Evolutionary conservation across 2,888 invertebrate species (phyloP).

Genomic region (Antheraea assamensis): DNA sequence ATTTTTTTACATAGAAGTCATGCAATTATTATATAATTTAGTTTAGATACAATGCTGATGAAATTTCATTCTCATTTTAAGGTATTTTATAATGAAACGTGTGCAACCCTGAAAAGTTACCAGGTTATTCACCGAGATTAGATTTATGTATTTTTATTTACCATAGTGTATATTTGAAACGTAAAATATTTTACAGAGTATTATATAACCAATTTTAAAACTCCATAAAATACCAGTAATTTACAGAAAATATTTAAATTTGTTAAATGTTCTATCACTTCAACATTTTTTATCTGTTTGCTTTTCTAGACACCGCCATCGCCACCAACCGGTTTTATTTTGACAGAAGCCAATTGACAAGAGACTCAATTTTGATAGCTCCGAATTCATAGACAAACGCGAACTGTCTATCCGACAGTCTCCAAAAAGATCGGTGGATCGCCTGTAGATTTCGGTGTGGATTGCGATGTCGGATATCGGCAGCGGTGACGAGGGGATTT

Average conservation of each 20-base stretch:
- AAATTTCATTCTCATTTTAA: neutral
- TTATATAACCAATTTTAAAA: neutral
- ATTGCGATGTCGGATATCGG: constrained; percentile 90
- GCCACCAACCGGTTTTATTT: neutral
- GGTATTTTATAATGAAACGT: neutral
- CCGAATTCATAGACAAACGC: constrained; percentile 67
- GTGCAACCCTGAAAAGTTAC: neutral
- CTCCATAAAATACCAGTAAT: neutral
- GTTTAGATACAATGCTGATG: too few relatives aligned
- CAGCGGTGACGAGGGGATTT: constrained; percentile 90
- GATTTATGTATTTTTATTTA: neutral
- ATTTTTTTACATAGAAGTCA: too few relatives aligned
- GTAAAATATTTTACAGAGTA: neutral
- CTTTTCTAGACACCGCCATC: neutral
- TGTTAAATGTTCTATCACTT: neutral
- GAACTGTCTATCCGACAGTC: constrained; percentile 55
- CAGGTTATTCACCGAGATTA: neutral
- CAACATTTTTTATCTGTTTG: neutral
- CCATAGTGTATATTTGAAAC: neutral
- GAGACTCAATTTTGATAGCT: constrained; percentile 63
- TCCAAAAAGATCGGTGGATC: constrained; percentile 74
- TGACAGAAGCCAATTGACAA: constrained; percentile 17
- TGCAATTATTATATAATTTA: too few relatives aligned
- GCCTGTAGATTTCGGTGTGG: constrained; percentile 80
- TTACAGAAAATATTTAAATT: neutral